These are phyloP conservation scores for Pteria penguin DNA, from an alignment of 2,888 invertebrate genomes.

Conservation along the genomic window DNA sequence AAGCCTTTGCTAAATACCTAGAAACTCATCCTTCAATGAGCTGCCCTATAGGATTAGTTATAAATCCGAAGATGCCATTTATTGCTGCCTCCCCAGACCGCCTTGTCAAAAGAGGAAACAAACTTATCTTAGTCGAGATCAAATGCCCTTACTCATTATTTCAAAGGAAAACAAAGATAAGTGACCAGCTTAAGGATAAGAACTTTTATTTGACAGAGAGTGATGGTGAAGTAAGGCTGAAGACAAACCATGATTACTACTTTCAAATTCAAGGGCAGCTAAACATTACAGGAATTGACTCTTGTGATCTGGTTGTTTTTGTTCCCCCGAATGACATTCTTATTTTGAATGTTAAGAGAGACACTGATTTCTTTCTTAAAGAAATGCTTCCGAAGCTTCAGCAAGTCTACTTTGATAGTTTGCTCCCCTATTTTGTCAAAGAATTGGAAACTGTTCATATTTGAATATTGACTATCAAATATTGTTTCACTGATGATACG, in stretches of 20 bases:
- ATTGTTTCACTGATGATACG: conserved; percentile 1
- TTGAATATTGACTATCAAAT: not conserved
- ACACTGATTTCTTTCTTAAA: not conserved
- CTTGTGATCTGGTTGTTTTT: conserved; percentile 32
- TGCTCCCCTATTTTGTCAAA: not conserved
- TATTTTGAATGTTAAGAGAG: conserved; percentile 7
- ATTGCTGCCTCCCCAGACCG: not conserved
- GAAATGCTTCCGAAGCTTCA: not conserved
- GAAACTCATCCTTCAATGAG: not conserved
- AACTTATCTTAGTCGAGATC: not conserved
- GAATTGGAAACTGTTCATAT: not conserved
- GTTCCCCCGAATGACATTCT: conserved; percentile 27
- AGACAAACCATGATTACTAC: conserved; percentile 1
- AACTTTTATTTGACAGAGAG: not conserved
- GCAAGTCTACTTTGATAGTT: not conserved
- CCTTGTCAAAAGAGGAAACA: not conserved
- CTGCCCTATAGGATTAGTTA: not conserved
- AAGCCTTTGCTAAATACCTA: conserved; percentile 4
- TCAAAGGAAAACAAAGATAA: not conserved
- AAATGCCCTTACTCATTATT: conserved; percentile 1
- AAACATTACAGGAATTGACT: conserved; percentile 18
- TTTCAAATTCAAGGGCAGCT: conserved; percentile 38
- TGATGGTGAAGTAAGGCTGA: not conserved
- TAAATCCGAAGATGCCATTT: not conserved
- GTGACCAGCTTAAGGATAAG: not conserved